Evolutionary conservation across 2,888 invertebrate species (phyloP).

Genomic region (Tetragonisca angustula): DNA sequence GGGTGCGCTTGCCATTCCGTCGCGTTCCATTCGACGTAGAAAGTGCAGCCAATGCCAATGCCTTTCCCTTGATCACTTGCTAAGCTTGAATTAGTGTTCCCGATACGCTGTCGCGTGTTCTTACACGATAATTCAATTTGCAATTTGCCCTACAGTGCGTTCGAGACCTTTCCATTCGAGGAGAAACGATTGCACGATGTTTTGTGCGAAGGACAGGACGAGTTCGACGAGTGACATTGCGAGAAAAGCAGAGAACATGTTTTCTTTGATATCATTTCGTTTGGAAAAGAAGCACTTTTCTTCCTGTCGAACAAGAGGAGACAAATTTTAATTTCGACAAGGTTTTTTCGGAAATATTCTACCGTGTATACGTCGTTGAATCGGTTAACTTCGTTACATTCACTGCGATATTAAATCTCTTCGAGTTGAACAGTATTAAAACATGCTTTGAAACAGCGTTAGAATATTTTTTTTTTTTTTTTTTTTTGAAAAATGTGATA

Average conservation of each 20-base stretch:
- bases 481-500: too few species aligned
- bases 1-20: too few species aligned
- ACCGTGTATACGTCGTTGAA: neutral
- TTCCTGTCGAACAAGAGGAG: neutral
- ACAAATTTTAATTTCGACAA: neutral
- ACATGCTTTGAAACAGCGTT: too few species aligned
- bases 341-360: neutral
- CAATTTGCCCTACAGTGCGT: neutral
- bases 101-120: conserved; percentile 4
- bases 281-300: neutral
- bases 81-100: conserved; percentile 41
- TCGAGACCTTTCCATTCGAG: neutral
- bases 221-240: neutral
- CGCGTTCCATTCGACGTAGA: neutral
- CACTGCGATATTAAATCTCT: neutral
- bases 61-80: conserved; percentile 9
- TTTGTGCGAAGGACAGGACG: neutral
- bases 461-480: too few species aligned
- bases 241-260: too few species aligned
- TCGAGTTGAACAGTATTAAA: neutral
- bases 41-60: neutral
- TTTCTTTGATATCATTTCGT: too few species aligned
- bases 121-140: conserved; percentile 40
- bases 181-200: neutral
- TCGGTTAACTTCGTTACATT: neutral